Conservation (phyloP, 2,113 vertebrate species). For the Solenodon paradoxus region DNA sequence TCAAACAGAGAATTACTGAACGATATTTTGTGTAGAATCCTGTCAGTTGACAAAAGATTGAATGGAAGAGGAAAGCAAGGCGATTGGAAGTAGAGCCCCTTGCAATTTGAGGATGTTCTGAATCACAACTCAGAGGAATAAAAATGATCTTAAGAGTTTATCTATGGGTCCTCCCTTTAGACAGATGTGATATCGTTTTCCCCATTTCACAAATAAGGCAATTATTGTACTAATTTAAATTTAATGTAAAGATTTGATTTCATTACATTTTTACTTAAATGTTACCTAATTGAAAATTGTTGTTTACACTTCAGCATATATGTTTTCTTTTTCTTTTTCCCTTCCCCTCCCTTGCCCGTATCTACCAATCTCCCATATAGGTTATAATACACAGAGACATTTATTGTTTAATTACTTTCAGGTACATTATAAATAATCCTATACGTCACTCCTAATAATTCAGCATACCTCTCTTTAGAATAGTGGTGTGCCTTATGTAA, state of each 20-base stretch:
- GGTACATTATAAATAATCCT: constrained; percentile 35
- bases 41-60: background rate
- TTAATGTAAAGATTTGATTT: too few species aligned
- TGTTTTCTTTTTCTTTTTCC: background rate
- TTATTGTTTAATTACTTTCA: background rate
- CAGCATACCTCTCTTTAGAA: background rate
- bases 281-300: background rate
- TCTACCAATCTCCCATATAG: background rate
- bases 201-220: background rate
- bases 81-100: background rate
- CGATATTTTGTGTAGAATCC: background rate
- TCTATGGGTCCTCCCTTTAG: background rate
- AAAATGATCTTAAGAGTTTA: background rate
- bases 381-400: background rate
- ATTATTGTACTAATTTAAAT: background rate
- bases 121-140: background rate
- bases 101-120: background rate
- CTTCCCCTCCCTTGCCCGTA: background rate
- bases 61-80: background rate
- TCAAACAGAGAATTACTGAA: background rate
- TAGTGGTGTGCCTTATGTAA: background rate
- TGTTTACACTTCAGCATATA: background rate
- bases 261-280: background rate
- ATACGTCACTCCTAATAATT: background rate
- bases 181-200: background rate